Evolutionary conservation across 2,888 invertebrate species (phyloP), one percentile per base, ranked within the genome.

Genomic region (Ctenicera cuprea): DNA sequence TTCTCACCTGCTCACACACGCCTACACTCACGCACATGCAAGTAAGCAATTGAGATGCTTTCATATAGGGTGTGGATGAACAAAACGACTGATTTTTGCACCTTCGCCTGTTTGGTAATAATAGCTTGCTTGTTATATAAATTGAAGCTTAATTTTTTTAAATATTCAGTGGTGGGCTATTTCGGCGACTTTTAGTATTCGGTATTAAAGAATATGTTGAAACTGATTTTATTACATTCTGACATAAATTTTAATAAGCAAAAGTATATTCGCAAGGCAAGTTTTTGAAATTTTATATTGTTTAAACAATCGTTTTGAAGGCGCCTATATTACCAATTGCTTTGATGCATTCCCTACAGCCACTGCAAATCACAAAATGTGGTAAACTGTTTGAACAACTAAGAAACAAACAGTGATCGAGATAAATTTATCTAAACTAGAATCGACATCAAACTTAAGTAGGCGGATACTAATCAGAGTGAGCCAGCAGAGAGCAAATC

Each of bases 1-100:
- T 77, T 80, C 78, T 78, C 80, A 80, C 79, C 80, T 80, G 80
- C 77, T 75, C 65, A 54, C 65, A 63, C 71, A 73, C 61, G 45
- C 43, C 62, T 18, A 62, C 62, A 16, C 70, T 66, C 68, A 75
- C 77, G 50, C 50, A 37, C 50, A 70, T 63, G 69, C 63, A 37
- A 61, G 50, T 52, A 16, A 62, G 50, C 62, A 71, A 63, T 64
- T 33, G 38, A 20, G 38, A 30, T 37, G 63, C 41, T n/a, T 64
- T 37, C 26, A 43, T 64, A 37, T 43, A 33, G 65, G 59, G 57
- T 45, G 65, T 64, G 43, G 52, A 64, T 68, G 45, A 54, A 18
- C 18, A 11, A 18, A 65, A 18, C 16, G 16, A 66, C 3, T 69
- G 62, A 63, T 63, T 41, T 22, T 43, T 43, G 43, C 57, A 67